Base-by-base conservation (phyloP, 2,797 vertebrate genomes). In the Hirundo rustica region DNA sequence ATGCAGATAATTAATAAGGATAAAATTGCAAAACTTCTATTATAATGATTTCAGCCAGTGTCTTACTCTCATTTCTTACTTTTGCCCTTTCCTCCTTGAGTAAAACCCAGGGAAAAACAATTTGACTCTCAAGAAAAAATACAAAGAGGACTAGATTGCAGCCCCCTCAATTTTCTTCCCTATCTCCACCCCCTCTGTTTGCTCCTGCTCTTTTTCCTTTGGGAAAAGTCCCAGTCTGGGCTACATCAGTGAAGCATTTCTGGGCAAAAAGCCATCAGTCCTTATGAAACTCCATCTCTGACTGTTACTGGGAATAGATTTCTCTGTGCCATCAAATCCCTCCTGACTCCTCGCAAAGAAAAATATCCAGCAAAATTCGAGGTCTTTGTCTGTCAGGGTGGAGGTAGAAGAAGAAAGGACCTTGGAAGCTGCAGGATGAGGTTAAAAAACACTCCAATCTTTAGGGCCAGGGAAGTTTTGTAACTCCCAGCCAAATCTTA, bases 261-360 rank as follows among this genome's bases (percentile, higher is more conserved):
- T 93, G 80, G 92, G 93, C 95, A 96, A 78, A 79, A 86, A 93
- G 95, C 92, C 90, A 95, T 45, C 53, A 92, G 34, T 70, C 67
- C 51, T 93, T 36, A 82, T 61, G 92, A 73, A 90, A 61, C 71
- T 92, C 53, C 83, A 68, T 82, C 81, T 90, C 90, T 60, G 25
- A 55, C 67, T 68, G 6, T 75, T 78, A 30, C 40, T 53, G 17
- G 23, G 42, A 70, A 45, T 36, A 51, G 40, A 18, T 78, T 84
- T 88, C 70, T 62, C 27, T 1, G 4, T 65, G 40, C 44, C 55
- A 60, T 50, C 60, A 66, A 44, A 66, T n/a, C 45, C 64, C 71
- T 81, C 44, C 42, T 86, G 55, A 25, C 8, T 66, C 26, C 18
- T 48, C 85, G 74, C 64, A 65, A 79, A 71, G 16, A 9, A 61